Evolutionary conservation across 92 coral and sea anemone genomes (phyloP), one percentile per base, ranked within the genome.

Genomic region (Palythoa heliodiscus): DNA sequence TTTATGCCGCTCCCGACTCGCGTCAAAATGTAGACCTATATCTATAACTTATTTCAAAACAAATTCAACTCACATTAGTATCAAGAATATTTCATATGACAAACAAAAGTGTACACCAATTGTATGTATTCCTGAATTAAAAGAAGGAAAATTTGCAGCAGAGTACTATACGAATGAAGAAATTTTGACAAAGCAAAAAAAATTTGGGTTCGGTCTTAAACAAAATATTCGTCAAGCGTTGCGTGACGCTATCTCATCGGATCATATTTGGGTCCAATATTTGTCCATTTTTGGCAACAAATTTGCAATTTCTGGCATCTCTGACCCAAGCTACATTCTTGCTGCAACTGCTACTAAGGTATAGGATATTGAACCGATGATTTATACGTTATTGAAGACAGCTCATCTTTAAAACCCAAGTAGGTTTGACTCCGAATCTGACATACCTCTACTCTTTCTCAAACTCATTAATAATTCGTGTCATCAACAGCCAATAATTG

Each of bases 221-320:
- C 52, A 70, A 37, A 38, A 77, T n/a, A n/a, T 77, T 76, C 22
- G 71, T 4, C 38, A 52, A 11, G 47, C 20, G 58, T 79, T 39
- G 84, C 73, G 84, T 79, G 84, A 79, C 84, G 40, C 55, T 3
- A 57, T 68, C 20, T 43, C 40, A 4, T 17, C 17, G 12, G 1
- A 57, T 24, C 20, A 57, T 79, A 14, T 10, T 75, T 53, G 50
- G 8, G 22, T 16, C 25, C 25, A 12, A 78, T 29, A 66, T 15
- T 7, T 50, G 37, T 64, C 71, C 84, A 64, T 79, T 52, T 63
- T 43, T 79, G 84, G 84, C 37, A n/a, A 64, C 69, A 20, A 43
- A 22, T 47, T 40, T 47, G 17, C 8, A 29, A 8, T 63, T 47
- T 69, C 73, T 22, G 73, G 57, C 71, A 39, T 35, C 66, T 53